Evolutionary conservation across 2,797 vertebrate species (phyloP).

Genomic region (Danio tinwini): DNA sequence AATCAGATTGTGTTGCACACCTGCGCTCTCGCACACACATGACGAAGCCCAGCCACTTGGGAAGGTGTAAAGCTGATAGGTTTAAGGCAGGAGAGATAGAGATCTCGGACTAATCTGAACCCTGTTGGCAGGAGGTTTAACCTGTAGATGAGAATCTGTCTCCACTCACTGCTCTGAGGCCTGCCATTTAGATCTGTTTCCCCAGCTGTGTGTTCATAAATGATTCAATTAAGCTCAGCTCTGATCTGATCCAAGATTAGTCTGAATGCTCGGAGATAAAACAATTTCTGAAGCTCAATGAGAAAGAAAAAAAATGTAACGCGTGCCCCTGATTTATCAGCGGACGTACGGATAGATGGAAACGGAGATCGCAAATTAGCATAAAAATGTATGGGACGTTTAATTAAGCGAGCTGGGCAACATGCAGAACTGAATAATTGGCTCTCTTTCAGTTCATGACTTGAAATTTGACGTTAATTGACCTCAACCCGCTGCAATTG

Average conservation of each 20-base stretch:
- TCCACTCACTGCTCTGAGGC: conserved; percentile 40
- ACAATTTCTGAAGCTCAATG: conserved; percentile 26
- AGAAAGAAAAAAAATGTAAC: not conserved
- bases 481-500: not conserved
- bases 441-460: conserved; percentile 7
- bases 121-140: conserved; percentile 49
- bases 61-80: conserved; percentile 53
- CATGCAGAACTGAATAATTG: conserved; percentile 23
- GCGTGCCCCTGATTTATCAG: not conserved
- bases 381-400: conserved; percentile 25
- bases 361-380: conserved; percentile 14
- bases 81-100: conserved; percentile 42
- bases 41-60: conserved; percentile 40
- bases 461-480: not conserved
- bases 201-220: conserved; percentile 52
- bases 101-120: conserved; percentile 52
- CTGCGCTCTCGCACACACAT: conserved; percentile 35
- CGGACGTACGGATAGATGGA: conserved; percentile 8
- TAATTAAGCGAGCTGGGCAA: conserved; percentile 24
- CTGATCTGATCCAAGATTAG: conserved; percentile 41
- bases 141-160: conserved; percentile 50
- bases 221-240: conserved; percentile 50
- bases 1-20: conserved; percentile 49
- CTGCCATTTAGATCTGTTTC: conserved; percentile 47
- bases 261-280: conserved; percentile 35